Percentiles rank a stretch among this genome's conserved stretches.
Conservation (phyloP, 2,888 invertebrate species). For the Athalia rosae region DNA sequence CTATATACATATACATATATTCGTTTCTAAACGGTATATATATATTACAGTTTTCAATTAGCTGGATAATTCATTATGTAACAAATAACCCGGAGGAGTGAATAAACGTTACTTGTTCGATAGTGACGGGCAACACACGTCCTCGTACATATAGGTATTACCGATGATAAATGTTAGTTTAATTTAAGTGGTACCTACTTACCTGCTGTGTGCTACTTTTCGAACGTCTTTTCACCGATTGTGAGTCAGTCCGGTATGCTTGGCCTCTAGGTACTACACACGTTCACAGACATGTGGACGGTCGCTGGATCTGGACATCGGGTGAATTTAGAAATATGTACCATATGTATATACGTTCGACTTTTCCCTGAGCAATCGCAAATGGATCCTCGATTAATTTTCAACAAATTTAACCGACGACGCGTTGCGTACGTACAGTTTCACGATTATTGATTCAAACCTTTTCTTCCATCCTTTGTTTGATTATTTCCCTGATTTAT, state of each 20-base stretch:
- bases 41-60: no score
- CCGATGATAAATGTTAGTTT: conserved; percentile 29
- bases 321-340: conserved; percentile 21
- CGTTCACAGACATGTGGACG: conserved; percentile 27
- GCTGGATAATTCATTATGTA: no score
- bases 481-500: no score
- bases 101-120: conserved; percentile 21
- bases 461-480: no score
- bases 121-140: background rate
- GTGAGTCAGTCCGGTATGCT: background rate
- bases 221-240: background rate
- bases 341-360: conserved; percentile 4
- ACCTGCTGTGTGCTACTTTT: conserved; percentile 39
- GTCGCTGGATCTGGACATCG: background rate
- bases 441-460: no score
- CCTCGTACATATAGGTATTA: background rate
- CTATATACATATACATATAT: no score
- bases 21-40: no score
- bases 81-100: background rate
- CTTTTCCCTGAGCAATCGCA: no score
- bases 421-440: no score
- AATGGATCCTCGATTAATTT: no score
- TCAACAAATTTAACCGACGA: no score
- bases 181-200: conserved; percentile 25
- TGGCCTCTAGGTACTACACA: background rate